Evolutionary conservation across 2,888 invertebrate species (phyloP).

Genomic region (Lycophotia porphyrea): DNA sequence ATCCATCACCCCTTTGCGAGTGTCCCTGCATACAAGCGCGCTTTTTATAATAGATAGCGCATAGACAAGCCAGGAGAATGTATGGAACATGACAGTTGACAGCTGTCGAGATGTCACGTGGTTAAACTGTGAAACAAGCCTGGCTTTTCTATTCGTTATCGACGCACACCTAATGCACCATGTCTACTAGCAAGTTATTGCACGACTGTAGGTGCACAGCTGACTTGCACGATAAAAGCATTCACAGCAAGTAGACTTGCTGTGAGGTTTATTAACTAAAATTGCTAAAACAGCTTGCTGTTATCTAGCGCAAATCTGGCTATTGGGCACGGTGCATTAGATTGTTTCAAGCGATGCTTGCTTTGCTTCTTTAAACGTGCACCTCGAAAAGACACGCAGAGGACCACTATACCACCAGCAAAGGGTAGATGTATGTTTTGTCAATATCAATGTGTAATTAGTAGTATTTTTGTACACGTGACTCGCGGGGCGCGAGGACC

Average conservation of each 20-base stretch:
- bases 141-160: slow-evolving; percentile 25
- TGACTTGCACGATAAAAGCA: background rate
- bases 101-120: slow-evolving; percentile 2
- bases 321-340: slow-evolving; percentile 35
- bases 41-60: slow-evolving; percentile 18
- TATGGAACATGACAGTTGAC: background rate
- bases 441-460: slow-evolving; percentile 79
- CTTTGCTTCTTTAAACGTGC: slow-evolving; percentile 5
- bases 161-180: slow-evolving; percentile 28
- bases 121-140: slow-evolving; percentile 8
- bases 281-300: background rate
- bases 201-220: slow-evolving; percentile 2
- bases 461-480: slow-evolving; percentile 82
- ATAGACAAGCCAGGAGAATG: slow-evolving; percentile 15
- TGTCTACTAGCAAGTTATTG: slow-evolving; percentile 31
- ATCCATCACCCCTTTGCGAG: slow-evolving; percentile 77
- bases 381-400: slow-evolving; percentile 16
- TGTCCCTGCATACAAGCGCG: slow-evolving; percentile 43
- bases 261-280: slow-evolving; percentile 9
- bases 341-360: slow-evolving; percentile 26
- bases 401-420: slow-evolving; percentile 30
- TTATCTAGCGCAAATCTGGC: slow-evolving; percentile 8
- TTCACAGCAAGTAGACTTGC: slow-evolving; percentile 1
- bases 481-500: slow-evolving; percentile 64
- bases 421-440: slow-evolving; percentile 77